Evolutionary conservation across 2,113 vertebrate genomes (phyloP).

Genomic region (Eurystomus gularis): DNA sequence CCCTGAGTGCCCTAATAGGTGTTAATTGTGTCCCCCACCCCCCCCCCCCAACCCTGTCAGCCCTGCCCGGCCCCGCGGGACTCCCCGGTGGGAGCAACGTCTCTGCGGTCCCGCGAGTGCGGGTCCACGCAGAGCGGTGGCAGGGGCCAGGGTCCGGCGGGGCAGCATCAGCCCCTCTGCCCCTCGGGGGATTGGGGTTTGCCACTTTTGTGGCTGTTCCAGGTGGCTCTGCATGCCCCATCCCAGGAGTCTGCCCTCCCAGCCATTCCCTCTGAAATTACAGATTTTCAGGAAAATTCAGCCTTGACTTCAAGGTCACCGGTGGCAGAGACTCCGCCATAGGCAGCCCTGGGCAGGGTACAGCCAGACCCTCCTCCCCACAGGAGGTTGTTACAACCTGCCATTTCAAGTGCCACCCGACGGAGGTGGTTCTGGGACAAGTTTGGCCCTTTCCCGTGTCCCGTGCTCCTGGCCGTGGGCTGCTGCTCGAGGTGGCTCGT

Average conservation of each 20-base stretch:
- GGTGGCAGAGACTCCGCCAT: fast-evolving
- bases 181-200: too few relatives aligned
- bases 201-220: neutral
- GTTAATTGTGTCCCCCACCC: neutral
- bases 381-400: fast-evolving
- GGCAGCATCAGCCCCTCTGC: too few relatives aligned
- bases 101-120: too few relatives aligned
- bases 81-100: neutral
- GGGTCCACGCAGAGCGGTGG: too few relatives aligned
- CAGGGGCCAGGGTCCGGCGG: too few relatives aligned
- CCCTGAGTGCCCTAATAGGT: neutral
- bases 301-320: neutral
- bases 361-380: neutral
- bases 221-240: neutral
- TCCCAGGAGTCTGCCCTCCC: neutral
- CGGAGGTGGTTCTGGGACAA: neutral
- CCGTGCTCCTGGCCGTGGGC: neutral
- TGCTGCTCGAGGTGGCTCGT: neutral
- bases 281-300: neutral
- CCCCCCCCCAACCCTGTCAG: neutral
- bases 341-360: neutral
- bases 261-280: neutral
- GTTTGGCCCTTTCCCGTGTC: neutral
- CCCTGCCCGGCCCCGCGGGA: neutral
- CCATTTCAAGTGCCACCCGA: neutral